Conservation (phyloP, 2,888 invertebrate species). For the Oscheius onirici region DNA sequence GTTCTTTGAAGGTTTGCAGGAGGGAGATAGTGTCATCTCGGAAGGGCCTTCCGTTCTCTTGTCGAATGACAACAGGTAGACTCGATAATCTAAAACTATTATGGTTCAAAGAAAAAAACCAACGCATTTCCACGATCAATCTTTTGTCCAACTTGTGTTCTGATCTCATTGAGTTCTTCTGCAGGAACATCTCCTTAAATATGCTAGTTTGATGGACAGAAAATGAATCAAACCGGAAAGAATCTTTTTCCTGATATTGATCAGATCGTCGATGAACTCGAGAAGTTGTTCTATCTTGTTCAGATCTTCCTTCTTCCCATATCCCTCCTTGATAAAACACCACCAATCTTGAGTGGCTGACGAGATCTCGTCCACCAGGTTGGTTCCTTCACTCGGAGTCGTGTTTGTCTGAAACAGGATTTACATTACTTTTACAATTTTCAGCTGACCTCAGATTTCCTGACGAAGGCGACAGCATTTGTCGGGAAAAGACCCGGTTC, state of each 20-base stretch:
- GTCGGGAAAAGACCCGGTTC: constrained; percentile 35
- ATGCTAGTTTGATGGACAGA: too few relatives aligned
- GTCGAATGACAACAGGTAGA: constrained; percentile 48
- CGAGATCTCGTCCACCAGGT: constrained; percentile 31
- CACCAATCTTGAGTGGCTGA: constrained; percentile 30
- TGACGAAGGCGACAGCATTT: constrained; percentile 20
- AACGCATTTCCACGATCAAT: constrained; percentile 52
- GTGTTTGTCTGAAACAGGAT: not conserved
- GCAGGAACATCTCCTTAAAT: constrained; percentile 50
- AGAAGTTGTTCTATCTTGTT: constrained; percentile 26
- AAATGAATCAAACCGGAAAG: constrained; percentile 10
- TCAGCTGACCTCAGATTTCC: constrained; percentile 12
- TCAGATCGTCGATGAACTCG: constrained; percentile 30
- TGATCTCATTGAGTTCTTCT: constrained; percentile 44
- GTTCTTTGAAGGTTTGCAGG: constrained; percentile 51
- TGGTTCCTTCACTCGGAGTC: constrained; percentile 7
- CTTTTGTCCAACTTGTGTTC: constrained; percentile 38
- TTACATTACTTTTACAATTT: too few relatives aligned
- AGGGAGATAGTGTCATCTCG: constrained; percentile 47
- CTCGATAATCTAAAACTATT: constrained; percentile 36
- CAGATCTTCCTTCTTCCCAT: constrained; percentile 26
- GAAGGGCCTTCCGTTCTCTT: constrained; percentile 43
- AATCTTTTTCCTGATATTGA: constrained; percentile 28
- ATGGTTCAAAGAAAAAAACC: not conserved
- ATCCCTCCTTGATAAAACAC: constrained; percentile 27